These are phyloP conservation scores for Mamestra brassicae DNA, from an alignment of 2,888 invertebrate genomes.

Conservation along the genomic window DNA sequence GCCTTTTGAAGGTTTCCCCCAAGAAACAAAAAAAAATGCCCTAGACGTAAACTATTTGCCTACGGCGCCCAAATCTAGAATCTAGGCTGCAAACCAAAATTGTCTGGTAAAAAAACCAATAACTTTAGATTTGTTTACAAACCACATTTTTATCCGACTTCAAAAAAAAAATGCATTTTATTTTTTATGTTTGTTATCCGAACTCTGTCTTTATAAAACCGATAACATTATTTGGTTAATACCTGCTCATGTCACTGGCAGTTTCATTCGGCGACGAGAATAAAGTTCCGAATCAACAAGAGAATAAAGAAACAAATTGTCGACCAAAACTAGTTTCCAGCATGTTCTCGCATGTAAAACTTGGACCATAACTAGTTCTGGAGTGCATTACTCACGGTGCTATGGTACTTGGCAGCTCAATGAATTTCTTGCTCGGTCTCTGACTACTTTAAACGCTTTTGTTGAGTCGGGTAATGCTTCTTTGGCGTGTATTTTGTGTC, in stretches of 20 bases:
- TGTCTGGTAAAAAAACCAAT: too few relatives aligned
- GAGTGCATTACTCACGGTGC: conserved; percentile 50
- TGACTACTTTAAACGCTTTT: conserved; percentile 51
- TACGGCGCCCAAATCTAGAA: too few relatives aligned
- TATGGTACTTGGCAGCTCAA: conserved; percentile 53
- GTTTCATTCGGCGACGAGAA: neutral
- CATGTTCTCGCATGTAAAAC: conserved; percentile 48
- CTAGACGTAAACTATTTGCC: too few relatives aligned
- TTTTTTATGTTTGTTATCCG: too few relatives aligned
- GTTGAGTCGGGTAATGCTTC: conserved; percentile 23
- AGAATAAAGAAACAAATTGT: conserved; percentile 38
- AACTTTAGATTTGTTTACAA: too few relatives aligned
- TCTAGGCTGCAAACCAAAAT: too few relatives aligned
- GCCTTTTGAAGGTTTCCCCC: too few relatives aligned
- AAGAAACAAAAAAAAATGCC: too few relatives aligned
- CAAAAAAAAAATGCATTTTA: too few relatives aligned
- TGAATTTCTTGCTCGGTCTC: conserved; percentile 53
- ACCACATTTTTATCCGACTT: too few relatives aligned
- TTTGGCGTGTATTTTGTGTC: conserved; percentile 12
- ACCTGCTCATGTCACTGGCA: neutral
- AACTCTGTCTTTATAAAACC: too few relatives aligned
- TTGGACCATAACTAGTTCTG: conserved; percentile 46
- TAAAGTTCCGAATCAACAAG: conserved; percentile 15
- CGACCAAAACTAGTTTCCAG: conserved; percentile 11
- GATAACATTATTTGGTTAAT: too few relatives aligned